Evolutionary conservation across 1,140 invertebrate species (phyloP), one percentile per base, ranked within the genome.

Genomic region (Prorops nasuta): DNA sequence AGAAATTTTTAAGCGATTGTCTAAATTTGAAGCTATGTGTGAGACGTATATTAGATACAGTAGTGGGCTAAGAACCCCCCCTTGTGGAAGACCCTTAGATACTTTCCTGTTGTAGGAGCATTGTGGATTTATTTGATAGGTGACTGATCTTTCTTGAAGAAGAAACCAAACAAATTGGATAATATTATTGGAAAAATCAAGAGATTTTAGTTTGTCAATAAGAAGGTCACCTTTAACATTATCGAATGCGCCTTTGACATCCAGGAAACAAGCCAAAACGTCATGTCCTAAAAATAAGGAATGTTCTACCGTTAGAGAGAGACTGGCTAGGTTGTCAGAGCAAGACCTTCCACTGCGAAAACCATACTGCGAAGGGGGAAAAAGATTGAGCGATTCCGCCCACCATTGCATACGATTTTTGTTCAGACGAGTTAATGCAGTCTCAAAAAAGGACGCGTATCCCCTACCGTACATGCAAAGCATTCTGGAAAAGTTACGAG

Each of bases 51-150:
- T 39, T 19, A 31, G 41, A 44, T 3, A 51, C 19, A 10, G 14
- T 39, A 50, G 7, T 20, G 48, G 51, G 21, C 19, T 32, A n/a
- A 58, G 21, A 1, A 54, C 39, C 3, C 21, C 21, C 2, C 56
- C 47, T 41, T 49, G 45, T 3, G 51, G 44, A 17, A 49, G 31
- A 17, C 50, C 50, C 16, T 45, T 50, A 44, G 24, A 41, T 49
- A 28, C 22, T 9, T 10, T 1, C 10, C 41, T 39, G n/a, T n/a
- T n/a, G n/a, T n/a, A n/a, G 9, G 16, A 7, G 3, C 16, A 17
- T 17, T 21, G 9, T 14, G 3, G 7, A 18, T 39, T 20, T 7
- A 39, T 17, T 20, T 39, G 6, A 7, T 6, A 35, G 14, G 4
- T n/a, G 10, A 35, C 14, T 6, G 4, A 35, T 35, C 34, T 35